A percentile compares a stretch with the other conserved stretches of the same genome.
These are phyloP conservation scores for Pelochelys cantorii DNA, from an alignment of 2,797 vertebrate species.

Conservation along the genomic window DNA sequence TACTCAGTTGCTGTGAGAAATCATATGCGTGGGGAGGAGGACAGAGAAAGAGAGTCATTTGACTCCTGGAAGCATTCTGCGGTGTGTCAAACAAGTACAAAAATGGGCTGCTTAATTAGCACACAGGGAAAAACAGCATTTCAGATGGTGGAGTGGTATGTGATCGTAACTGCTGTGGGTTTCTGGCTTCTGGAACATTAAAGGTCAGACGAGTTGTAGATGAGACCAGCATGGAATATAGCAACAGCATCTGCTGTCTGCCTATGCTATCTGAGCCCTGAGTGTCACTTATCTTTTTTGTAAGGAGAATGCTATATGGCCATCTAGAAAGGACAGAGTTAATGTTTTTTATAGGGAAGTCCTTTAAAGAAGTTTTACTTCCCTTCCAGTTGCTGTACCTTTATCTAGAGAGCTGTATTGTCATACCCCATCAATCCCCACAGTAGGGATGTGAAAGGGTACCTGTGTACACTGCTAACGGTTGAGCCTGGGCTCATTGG, in stretches of 20 bases:
- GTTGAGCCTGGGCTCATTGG: too few species aligned
- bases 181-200: not conserved
- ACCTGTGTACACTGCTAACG: too few species aligned
- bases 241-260: not conserved
- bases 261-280: not conserved
- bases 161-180: rapidly evolving
- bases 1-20: not conserved
- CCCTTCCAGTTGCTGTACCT: not conserved
- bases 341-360: not conserved
- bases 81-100: not conserved
- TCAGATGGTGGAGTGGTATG: rapidly evolving
- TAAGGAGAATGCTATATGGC: not conserved
- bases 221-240: not conserved
- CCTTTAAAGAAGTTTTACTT: not conserved
- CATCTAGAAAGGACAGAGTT: not conserved
- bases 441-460: too few species aligned
- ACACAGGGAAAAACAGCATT: not conserved
- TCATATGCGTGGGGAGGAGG: not conserved
- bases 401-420: not conserved
- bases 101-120: not conserved
- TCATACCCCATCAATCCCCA: not conserved
- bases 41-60: not conserved
- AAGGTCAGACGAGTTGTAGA: not conserved
- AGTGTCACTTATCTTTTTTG: not conserved
- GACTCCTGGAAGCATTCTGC: not conserved